A percentile compares a stretch with the other conserved stretches of the same genome.
These are phyloP conservation scores for Rhinopomastus cyanomelas DNA, from an alignment of 2,113 vertebrate genomes.

Conservation along the genomic window DNA sequence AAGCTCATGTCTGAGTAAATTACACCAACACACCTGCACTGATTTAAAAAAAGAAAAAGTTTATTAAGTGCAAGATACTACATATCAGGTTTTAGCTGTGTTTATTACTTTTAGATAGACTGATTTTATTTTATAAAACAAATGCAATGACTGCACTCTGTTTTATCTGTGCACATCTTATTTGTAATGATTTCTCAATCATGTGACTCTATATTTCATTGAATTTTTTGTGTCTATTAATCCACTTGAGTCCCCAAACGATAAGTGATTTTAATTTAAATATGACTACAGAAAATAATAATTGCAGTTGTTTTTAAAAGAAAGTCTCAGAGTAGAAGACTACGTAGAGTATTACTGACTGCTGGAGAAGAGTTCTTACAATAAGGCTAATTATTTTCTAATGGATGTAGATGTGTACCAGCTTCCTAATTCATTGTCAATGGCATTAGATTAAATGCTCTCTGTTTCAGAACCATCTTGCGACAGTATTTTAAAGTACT, in stretches of 20 bases:
- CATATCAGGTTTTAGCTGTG: slow-evolving; percentile 35
- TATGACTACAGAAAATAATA: slow-evolving; percentile 31
- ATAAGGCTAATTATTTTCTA: slow-evolving; percentile 20
- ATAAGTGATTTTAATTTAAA: slow-evolving; percentile 66
- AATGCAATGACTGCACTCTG: slow-evolving; percentile 57
- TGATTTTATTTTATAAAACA: slow-evolving; percentile 68
- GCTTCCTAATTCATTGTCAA: background rate
- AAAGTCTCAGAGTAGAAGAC: background rate
- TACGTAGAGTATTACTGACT: slow-evolving; percentile 22
- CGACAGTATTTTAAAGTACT: slow-evolving; percentile 42
- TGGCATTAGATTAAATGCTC: background rate
- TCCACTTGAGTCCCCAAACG: slow-evolving; percentile 13
- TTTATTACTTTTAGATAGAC: slow-evolving; percentile 77
- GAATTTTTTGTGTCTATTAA: slow-evolving; percentile 58
- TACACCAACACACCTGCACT: background rate
- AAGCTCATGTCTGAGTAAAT: background rate
- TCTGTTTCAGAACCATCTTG: slow-evolving; percentile 24
- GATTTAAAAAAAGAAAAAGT: slow-evolving; percentile 36
- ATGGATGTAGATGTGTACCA: background rate
- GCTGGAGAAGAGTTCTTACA: background rate
- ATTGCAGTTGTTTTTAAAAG: slow-evolving; percentile 44
- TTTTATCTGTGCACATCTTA: slow-evolving; percentile 71
- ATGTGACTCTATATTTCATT: slow-evolving; percentile 60
- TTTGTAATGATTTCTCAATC: slow-evolving; percentile 79
- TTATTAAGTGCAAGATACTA: slow-evolving; percentile 74